phyloP scores from a whole-genome alignment of 2,888 invertebrate species.

The Drosophila neotestacea region DNA sequence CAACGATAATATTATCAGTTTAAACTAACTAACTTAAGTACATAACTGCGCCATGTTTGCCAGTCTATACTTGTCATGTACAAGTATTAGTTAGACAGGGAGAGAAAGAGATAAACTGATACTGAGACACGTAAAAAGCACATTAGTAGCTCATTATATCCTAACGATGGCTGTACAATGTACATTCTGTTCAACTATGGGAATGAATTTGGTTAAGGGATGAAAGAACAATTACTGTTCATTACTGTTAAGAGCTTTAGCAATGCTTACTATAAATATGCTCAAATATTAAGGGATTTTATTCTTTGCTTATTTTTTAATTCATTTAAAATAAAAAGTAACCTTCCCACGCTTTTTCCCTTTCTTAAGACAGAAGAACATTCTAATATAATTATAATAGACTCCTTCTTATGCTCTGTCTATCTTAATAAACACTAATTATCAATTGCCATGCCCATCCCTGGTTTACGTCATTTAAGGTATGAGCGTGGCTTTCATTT shows the following conservation, averaged over 20 bases:
- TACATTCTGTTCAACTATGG: slow-evolving; percentile 26
- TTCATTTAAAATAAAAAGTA: not conserved
- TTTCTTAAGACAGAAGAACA: not conserved
- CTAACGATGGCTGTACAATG: slow-evolving; percentile 42
- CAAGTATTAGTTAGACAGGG: not conserved
- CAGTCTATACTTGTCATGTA: not conserved
- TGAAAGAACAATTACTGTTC: not conserved
- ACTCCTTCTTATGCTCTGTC: not conserved
- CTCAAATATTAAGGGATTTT: not conserved
- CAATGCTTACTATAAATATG: not conserved
- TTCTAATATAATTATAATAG: not conserved
- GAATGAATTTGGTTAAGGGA: slow-evolving; percentile 29
- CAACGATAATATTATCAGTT: slow-evolving; percentile 45
- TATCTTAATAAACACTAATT: slow-evolving; percentile 6
- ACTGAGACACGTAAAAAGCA: slow-evolving; percentile 61
- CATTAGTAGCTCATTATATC: slow-evolving; percentile 71
- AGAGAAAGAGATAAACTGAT: not conserved
- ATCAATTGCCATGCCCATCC: slow-evolving; percentile 15
- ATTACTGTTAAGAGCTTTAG: not conserved
- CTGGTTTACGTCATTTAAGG: slow-evolving; percentile 23
- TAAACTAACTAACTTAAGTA: slow-evolving; percentile 24
- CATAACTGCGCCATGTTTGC: slow-evolving; percentile 4
- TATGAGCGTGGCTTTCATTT: slow-evolving; percentile 20
- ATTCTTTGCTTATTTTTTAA: not conserved
- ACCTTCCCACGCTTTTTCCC: not conserved